Evolutionary conservation across 2,797 vertebrate species (phyloP).

Genomic region (Pseudotriccus pelzelni): DNA sequence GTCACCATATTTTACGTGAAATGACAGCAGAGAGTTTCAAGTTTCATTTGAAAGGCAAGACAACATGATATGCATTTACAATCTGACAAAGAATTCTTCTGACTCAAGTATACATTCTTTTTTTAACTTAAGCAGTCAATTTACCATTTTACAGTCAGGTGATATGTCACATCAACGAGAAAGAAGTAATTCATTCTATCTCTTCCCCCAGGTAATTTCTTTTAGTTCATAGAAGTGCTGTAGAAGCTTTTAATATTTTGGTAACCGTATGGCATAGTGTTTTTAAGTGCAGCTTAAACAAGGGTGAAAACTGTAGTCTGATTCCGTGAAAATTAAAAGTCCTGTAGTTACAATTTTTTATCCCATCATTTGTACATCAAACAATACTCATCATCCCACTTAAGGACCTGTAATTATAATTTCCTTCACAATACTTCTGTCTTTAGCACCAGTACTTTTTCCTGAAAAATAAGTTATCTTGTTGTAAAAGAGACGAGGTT

Average conservation of each 20-base stretch:
- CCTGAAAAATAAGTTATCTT: background rate
- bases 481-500: background rate
- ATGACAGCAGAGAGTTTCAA: constrained; percentile 10
- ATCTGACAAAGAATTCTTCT: constrained; percentile 38
- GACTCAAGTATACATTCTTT: background rate
- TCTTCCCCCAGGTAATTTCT: background rate
- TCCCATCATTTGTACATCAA: background rate
- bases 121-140: background rate
- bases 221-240: background rate
- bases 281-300: background rate
- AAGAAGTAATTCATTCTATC: background rate
- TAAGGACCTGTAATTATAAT: background rate
- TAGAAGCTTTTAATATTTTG: background rate
- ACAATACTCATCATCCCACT: background rate
- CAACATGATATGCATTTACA: constrained; percentile 20
- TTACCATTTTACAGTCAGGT: background rate
- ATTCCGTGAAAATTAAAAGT: background rate
- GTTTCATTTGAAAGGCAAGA: constrained; percentile 29
- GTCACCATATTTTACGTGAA: constrained; percentile 44
- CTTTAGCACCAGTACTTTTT: rapidly evolving
- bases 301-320: background rate
- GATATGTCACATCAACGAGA: background rate
- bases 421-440: background rate
- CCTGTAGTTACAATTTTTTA: background rate
- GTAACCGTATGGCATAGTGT: background rate